Evolutionary conservation across 2,113 vertebrate species (phyloP), one percentile per base, ranked within the genome.

Genomic region (Eleginops maclovinus): DNA sequence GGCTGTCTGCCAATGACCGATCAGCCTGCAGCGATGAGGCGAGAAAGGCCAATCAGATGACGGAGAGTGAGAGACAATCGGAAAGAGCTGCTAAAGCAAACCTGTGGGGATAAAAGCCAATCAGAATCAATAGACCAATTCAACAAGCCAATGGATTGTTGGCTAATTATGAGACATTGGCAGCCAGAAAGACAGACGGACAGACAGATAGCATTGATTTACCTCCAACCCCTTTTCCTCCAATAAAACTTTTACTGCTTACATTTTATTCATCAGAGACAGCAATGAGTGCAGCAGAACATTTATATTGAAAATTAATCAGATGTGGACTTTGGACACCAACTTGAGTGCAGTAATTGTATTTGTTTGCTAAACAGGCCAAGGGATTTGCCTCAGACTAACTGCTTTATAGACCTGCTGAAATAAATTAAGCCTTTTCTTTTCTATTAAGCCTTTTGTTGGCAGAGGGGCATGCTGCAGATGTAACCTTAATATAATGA

Each of bases 101-200:
- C 59, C 73, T 65, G 49, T 19, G n/a, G 66, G 83, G 31, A 71
- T 73, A 62, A 64, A 59, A 84, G 51, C 79, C 84, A 84, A 85
- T 89, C 68, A 78, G 9, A 76, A 87, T 87, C 6, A 9, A 83
- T 81, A 69, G 19, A 43, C 60, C 44, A 22, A 31, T 62, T 68
- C 65, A 75, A 72, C 53, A 55, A 62, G 58, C 84, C 77, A 82
- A 79, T 80, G 49, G 36, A 56, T 43, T 61, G 71, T 54, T 74
- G 72, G 12, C 75, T 81, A 79, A 85, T 86, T 77, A 81, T 76
- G 40, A 77, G 74, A 43, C 51, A 31, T 53, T 72, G 69, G 56
- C 74, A 74, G 81, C 13, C 19, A 77, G 43, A 59, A 55, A 75
- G 56, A 77, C 0, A 49, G 66, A 67, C 62, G 56, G 71, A 67